Base-by-base conservation (phyloP, 2,888 invertebrate genomes). In the Oxyscelio sp. region DNA sequence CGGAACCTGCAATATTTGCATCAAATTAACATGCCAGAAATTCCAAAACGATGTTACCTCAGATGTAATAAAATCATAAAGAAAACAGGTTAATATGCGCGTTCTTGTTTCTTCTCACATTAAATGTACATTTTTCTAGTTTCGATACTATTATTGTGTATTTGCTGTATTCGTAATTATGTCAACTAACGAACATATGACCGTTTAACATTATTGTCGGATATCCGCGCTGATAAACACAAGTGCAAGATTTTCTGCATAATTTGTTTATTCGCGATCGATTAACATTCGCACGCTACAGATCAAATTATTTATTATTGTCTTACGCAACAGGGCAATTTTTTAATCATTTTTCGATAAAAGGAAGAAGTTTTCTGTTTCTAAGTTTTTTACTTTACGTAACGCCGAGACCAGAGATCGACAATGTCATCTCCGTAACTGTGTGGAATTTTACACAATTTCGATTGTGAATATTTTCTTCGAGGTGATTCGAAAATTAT, bases 291-390 rank as follows among this genome's bases (percentile, higher is more conserved):
- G 15, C 52, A 68, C 22, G 38, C 4, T 24, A 54, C 19, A 34
- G 19, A 17, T 78, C 78, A 68, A 78, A 66, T 61, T 61, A 78
- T 78, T 31, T 61, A 68, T 78, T 61, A 78, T 45, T 54, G 61
- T 45, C 52, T 70, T 70, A 24, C 54, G 54, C 61, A 70, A 70
- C 61, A 61, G 17, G 48, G 31, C 52, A 43, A 27, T 66, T 70
- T 70, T 77, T 54, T 17, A 54, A 54, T 61, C 43, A 24, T 22
- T 52, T 45, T 50, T 21, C 11, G 11, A 59, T n/a, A 77, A 68
- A 77, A 74, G 31, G 63, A 74, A 59, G 54, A 73, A 54, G 24
- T 74, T 21, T 45, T 45, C 31, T 54, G 52, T 38, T 50, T 13
- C 40, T 31, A 56, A 15, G 43, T 74, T 74, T 74, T 74, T 74